A percentile compares a stretch with the other conserved stretches of the same genome.
phyloP scores from a whole-genome alignment of 1,140 invertebrate genomes.

The Camponotus pennsylvanicus region DNA sequence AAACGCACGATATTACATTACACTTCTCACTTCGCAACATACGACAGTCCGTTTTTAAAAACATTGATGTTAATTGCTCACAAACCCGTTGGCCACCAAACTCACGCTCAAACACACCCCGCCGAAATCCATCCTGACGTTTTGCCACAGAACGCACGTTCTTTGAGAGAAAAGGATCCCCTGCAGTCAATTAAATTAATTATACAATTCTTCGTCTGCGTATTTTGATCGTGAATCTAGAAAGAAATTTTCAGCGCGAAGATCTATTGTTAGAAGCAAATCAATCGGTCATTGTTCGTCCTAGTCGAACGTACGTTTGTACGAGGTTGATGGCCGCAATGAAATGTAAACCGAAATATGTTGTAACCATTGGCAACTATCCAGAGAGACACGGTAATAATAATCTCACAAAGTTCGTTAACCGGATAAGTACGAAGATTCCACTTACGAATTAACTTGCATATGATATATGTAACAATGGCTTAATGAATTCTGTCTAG shows the following conservation, averaged over 20 bases:
- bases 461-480: conserved; percentile 53
- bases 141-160: too few relatives aligned
- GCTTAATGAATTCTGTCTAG: conserved; percentile 71
- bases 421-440: conserved; percentile 60
- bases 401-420: conserved; percentile 80
- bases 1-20: too few relatives aligned
- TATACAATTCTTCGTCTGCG: neutral
- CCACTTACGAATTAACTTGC: conserved; percentile 62
- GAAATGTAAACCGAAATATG: conserved; percentile 78
- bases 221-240: neutral
- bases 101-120: too few relatives aligned
- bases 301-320: conserved; percentile 53
- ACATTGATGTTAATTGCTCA: too few relatives aligned
- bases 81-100: too few relatives aligned
- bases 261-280: conserved; percentile 65
- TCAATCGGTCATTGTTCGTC: conserved; percentile 57
- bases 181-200: neutral
- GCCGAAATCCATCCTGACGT: too few relatives aligned
- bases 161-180: too few relatives aligned
- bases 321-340: conserved; percentile 76
- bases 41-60: too few relatives aligned
- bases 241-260: conserved; percentile 15
- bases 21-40: too few relatives aligned
- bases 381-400: conserved; percentile 77
- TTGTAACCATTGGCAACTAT: conserved; percentile 79